A percentile compares a stretch with the other conserved stretches of the same genome.
These are phyloP conservation scores for Eulemur rufifrons DNA, from an alignment of 2,113 vertebrate species.

Conservation along the genomic window DNA sequence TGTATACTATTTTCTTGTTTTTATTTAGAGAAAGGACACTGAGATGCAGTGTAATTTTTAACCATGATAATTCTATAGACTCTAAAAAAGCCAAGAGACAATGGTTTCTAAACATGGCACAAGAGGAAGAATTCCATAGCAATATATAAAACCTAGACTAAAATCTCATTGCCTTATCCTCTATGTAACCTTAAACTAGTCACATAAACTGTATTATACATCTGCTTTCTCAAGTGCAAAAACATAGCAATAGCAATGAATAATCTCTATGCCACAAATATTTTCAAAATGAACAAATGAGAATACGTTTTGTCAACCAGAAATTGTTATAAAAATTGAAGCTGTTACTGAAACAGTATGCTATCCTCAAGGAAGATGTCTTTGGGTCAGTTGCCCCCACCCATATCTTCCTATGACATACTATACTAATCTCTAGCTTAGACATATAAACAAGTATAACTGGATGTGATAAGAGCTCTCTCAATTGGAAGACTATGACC, in stretches of 20 bases:
- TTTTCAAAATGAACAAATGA: background rate
- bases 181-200: background rate
- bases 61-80: background rate
- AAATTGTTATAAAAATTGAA: background rate
- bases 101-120: background rate
- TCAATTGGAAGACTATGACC: background rate
- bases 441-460: background rate
- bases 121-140: background rate
- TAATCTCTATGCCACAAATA: background rate
- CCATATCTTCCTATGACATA: background rate
- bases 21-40: background rate
- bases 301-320: background rate
- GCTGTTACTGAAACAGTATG: background rate
- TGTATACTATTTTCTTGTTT: slow-evolving; percentile 29
- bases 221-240: background rate
- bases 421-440: background rate
- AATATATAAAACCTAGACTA: background rate
- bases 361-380: background rate
- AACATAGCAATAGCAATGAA: background rate
- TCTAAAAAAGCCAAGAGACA: slow-evolving; percentile 18
- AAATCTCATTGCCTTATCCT: background rate
- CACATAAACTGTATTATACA: background rate
- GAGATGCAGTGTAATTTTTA: background rate
- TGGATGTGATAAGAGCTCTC: background rate
- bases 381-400: background rate